Base-by-base conservation (phyloP, 2,888 invertebrate genomes). In the Hirtodrosophila alboralis region DNA sequence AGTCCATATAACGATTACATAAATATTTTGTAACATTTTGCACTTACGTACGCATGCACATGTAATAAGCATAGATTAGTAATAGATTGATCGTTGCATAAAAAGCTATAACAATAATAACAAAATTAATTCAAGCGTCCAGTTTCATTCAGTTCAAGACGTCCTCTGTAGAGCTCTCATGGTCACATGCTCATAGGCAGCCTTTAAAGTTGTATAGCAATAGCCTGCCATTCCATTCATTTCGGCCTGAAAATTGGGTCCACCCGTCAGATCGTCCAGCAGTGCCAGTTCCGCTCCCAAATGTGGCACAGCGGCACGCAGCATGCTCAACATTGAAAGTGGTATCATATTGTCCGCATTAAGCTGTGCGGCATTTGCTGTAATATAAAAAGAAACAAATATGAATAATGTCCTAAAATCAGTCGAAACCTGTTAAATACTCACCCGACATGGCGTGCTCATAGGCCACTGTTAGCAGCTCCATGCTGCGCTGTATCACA, bases 251-350 rank as follows among this genome's bases (percentile, higher is more conserved):
- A 89, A 90, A 69, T 89, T 89, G n/a, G 87, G 83, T 6, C 89
- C 88, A 27, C 89, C 89, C 13, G 90, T 89, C 43, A 91, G 70
- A 53, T 91, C 91, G 56, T 90, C 90, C 9, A 91, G 74, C 16
- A 91, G 62, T n/a, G 90, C 90, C 54, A 91, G 57, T 65, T 91
- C 91, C 3, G 91, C 91, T 4, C 91, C 91, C 38, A 91, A 80
- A 71, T 91, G 91, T 26, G 90, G 90, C 33, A 91, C 90, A 34
- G 84, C 87, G 0, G 90, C 89, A 38, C 90, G 90, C 47, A 91
- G 63, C 66, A 91, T 86, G 45, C 89, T 60, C 62, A 90, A 87
- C 61, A 91, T 84, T 1, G 89, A 88, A 5, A 91, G 76, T n/a
- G 91, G 90, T 75, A 91, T 89, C 75, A 91, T 89, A 45, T 87